Evolutionary conservation across 2,113 vertebrate species (phyloP), one percentile per base, ranked within the genome.

Genomic region (Callipepla squamata): DNA sequence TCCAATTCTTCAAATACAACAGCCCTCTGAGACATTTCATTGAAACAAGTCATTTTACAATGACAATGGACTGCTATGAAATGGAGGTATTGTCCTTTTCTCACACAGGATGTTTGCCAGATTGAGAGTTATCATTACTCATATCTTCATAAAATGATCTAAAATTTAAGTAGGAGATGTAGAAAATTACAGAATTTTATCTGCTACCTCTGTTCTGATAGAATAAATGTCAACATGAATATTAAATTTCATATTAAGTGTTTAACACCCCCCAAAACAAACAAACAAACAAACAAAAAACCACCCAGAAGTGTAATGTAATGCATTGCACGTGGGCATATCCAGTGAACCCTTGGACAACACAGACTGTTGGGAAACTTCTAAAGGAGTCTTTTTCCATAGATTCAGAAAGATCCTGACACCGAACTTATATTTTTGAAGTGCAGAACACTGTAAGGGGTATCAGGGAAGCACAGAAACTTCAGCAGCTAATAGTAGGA

Each of bases 201-300:
- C 2, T 4, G 20, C 13, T 72, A 40, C 25, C 78, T 90, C 3
- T 80, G 28, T 67, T 87, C 57, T 58, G 44, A 90, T 13, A 68
- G 86, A 93, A 59, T 1, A 0, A 69, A 83, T 16, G 22, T 61
- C 75, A 90, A 65, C 25, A 44, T 48, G 30, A 92, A 62, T 66
- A 89, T 34, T 69, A 69, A 19, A 90, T 84, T 87, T 79, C 44
- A 79, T 26, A 48, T 79, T 32, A 78, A 83, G n/a, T n/a, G 61
- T 78, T 90, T 76, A 87, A 92, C 50, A 90, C n/a, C n/a, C n/a
- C n/a, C n/a, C 6, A 77, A 58, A 69, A 68, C 75, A 87, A 79
- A 87, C 6, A 70, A 58, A 48, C n/a, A 66, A 68, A 78, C 79
- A 79, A 77, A 58, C 66, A 68, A 78, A 87, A 79, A 21, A n/a